These are phyloP conservation scores for Pogonomyrmex californicus DNA, from an alignment of 1,140 invertebrate species.

Conservation along the genomic window DNA sequence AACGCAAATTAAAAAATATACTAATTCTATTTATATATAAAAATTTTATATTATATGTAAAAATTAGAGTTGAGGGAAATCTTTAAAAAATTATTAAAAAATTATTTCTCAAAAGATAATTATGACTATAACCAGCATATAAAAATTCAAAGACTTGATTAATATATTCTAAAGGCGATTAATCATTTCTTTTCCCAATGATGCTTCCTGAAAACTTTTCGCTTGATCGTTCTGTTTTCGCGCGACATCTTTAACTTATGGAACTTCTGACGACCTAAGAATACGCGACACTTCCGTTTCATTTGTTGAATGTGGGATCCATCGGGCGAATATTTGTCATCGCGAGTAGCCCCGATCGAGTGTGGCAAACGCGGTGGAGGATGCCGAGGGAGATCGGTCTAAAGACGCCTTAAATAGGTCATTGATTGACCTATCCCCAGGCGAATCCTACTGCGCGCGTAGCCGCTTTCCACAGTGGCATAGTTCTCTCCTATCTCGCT, in stretches of 20 bases:
- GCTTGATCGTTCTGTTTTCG: slow-evolving; percentile 10
- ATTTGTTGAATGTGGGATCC: slow-evolving; percentile 24
- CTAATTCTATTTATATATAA: too few species aligned
- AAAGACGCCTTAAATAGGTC: slow-evolving; percentile 81
- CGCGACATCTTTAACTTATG: background rate
- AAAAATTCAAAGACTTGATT: background rate
- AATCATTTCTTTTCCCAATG: background rate
- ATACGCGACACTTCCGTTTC: background rate
- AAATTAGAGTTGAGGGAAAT: too few species aligned
- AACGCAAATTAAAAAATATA: background rate
- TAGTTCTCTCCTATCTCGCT: slow-evolving; percentile 52
- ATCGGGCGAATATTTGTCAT: slow-evolving; percentile 1
- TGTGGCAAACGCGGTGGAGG: slow-evolving; percentile 11
- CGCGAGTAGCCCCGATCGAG: slow-evolving; percentile 4
- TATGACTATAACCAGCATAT: background rate
- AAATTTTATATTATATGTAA: too few species aligned
- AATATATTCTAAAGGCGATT: background rate
- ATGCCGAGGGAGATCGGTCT: slow-evolving; percentile 55
- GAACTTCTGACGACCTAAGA: background rate
- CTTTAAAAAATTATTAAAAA: background rate
- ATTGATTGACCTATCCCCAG: slow-evolving; percentile 84
- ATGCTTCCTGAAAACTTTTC: background rate
- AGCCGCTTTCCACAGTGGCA: slow-evolving; percentile 48
- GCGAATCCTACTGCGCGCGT: slow-evolving; percentile 63
- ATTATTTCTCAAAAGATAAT: background rate